Evolutionary conservation across 2,113 vertebrate species (phyloP).

Genomic region (Aramus guarauna): DNA sequence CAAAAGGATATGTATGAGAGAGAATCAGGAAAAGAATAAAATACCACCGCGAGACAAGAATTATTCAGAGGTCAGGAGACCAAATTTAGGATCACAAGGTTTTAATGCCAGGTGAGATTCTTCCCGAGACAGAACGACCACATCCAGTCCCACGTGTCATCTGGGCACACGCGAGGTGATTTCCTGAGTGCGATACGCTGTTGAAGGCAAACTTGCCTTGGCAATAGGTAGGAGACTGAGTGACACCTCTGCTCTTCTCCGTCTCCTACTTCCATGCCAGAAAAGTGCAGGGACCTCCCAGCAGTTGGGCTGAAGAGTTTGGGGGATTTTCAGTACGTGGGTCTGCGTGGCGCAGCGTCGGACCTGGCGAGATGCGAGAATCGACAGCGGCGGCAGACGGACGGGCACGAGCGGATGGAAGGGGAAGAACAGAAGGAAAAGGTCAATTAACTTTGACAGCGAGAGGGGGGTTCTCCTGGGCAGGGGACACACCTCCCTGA

Average conservation of each 20-base stretch:
- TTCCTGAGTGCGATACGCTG: not conserved
- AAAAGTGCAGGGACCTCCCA: not conserved
- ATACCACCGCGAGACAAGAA: not conserved
- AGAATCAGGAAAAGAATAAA: not conserved
- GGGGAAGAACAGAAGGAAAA: not conserved
- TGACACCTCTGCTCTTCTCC: not conserved
- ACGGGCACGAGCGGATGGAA: rapidly evolving
- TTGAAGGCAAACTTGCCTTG: not conserved
- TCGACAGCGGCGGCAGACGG: rapidly evolving
- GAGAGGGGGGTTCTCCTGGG: not conserved
- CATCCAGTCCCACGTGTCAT: not conserved
- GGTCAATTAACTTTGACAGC: not conserved
- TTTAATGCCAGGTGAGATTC: not conserved
- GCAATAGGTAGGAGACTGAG: not conserved
- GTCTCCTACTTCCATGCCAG: not conserved
- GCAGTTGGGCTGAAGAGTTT: rapidly evolving
- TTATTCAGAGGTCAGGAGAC: not conserved
- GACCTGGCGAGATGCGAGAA: not conserved
- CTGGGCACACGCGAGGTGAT: rapidly evolving
- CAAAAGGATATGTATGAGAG: not conserved
- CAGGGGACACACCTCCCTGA: not conserved
- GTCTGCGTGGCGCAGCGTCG: rapidly evolving
- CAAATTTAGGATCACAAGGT: not conserved
- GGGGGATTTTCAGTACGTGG: rapidly evolving
- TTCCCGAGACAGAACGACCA: not conserved